Base-by-base conservation (phyloP, 2,888 invertebrate species). In the Plagodis pulveraria region DNA sequence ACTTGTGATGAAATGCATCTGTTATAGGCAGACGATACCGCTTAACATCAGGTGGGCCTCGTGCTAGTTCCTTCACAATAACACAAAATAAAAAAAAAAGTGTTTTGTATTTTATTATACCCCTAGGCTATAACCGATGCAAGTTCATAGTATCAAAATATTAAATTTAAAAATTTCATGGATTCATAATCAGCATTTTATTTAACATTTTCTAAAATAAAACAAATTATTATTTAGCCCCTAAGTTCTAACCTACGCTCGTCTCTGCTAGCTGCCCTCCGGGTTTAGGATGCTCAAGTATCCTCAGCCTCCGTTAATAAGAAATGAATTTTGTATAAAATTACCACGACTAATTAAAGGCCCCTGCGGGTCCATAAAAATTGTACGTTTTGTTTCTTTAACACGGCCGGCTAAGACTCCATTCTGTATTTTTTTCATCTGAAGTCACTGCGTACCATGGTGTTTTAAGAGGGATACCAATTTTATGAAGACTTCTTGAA, bases 301-400 rank as follows among this genome's bases (percentile, higher is more conserved):
- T 54, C 43, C 50, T 49, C 50, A 36, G 48, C 57, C 40, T 50
- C 35, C 59, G 47, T 42, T 58, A 59, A 50, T 62, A 68, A 58
- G 56, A 58, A 64, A 63, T 51, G 56, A 56, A 69, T 5, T 42
- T 62, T 42, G 52, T 56, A 61, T 62, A 68, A 58, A 66, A 64
- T 65, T 64, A 61, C 63, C 35, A 56, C 35, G 35, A 50, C 63
- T 66, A 66, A 65, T 69, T 69, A 65, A 66, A 54, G 47, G 9
- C 48, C 45, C 46, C 42, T 11, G 41, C 10, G 10, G 40, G 10
- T 10, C 40, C 10, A 10, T 10, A 10, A 40, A 40, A 40, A 40
- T 22, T 22, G 22, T 40, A 40, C 10, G 10, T 40, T 40, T 40
- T 40, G 40, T 10, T 40, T 40, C 10, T 22, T 22, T 22, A 22